Evolutionary conservation across 2,113 vertebrate genomes (phyloP), one percentile per base, ranked within the genome.

Genomic region (Henicopernis longicauda): DNA sequence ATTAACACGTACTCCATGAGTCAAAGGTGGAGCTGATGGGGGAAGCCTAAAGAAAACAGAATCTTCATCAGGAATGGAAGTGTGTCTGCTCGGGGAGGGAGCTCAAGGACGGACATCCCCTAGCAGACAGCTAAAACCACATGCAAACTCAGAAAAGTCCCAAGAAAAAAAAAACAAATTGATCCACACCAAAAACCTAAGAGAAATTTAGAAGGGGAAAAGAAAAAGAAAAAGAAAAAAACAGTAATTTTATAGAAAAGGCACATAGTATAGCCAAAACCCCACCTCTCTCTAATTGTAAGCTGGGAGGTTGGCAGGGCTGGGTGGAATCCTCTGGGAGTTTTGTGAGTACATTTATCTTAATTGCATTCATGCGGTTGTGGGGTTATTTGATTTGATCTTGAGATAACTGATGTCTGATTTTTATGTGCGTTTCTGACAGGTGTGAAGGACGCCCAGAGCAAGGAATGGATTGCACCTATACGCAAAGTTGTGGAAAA

Each of bases 311-410:
- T 38, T 88, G 70, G 11, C 50, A 86, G 78, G 49, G 15, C 82
- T 82, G 59, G 26, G 67, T 55, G 47, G n/a, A 74, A 92, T 59
- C 63, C 42, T 5, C 0, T 55, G 58, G 34, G 59, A n/a, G 11
- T 4, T 77, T 65, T 88, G 20, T 45, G 50, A 80, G 65, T 44
- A 32, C 2, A 5, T 94, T 90, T 81, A 71, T 81, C 82, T 90
- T 77, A 89, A 93, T 81, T 95, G 76, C 52, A 77, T 83, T 88
- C n/a, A 4, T 23, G 63, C 1, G 4, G 38, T 91, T 55, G 63
- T 21, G 23, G 42, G 69, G 86, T 90, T 79, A 70, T 85, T 93
- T 42, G 83, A 76, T 89, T 82, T 89, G 61, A 83, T 89, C 85
- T 82, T 66, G 79, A 90, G 80, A 89, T 89, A 89, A 71, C 34